phyloP scores from a whole-genome alignment of 2,888 invertebrate species.

The Leucophenga maculata region DNA sequence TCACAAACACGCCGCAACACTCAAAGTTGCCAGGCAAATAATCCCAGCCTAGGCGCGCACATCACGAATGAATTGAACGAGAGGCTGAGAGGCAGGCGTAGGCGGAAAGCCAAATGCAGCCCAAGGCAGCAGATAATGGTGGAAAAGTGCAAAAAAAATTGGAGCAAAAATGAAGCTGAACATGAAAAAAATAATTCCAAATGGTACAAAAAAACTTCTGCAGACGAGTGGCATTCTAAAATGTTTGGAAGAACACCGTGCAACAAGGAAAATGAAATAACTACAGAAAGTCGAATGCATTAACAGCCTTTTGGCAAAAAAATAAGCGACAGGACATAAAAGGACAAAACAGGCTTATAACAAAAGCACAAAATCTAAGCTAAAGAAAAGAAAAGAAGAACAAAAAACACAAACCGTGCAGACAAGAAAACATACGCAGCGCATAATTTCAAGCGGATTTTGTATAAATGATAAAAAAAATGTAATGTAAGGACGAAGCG shows the following conservation, averaged over 20 bases:
- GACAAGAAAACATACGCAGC: not conserved
- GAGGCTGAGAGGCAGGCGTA: not conserved
- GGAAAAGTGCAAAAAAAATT: not conserved
- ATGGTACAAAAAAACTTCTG: constrained; percentile 1
- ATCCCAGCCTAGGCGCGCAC: constrained; percentile 2
- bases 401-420: not conserved
- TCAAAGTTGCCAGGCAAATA: constrained; percentile 21
- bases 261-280: not conserved
- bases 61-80: not conserved
- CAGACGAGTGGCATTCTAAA: not conserved
- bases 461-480: not conserved
- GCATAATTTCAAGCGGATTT: constrained; percentile 8
- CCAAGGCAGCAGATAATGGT: not conserved
- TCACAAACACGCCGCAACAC: constrained; percentile 17
- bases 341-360: constrained; percentile 16
- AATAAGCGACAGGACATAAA: not conserved
- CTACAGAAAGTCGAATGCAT: constrained; percentile 4
- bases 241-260: too few species aligned
- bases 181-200: not conserved
- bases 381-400: not conserved
- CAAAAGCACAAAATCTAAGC: constrained; percentile 11
- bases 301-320: not conserved
- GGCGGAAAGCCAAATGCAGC: constrained; percentile 17
- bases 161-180: not conserved
- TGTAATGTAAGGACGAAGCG: too few species aligned